Evolutionary conservation across 2,888 invertebrate genomes (phyloP), one percentile per base, ranked within the genome.

Genomic region (Uloborus plumipes): DNA sequence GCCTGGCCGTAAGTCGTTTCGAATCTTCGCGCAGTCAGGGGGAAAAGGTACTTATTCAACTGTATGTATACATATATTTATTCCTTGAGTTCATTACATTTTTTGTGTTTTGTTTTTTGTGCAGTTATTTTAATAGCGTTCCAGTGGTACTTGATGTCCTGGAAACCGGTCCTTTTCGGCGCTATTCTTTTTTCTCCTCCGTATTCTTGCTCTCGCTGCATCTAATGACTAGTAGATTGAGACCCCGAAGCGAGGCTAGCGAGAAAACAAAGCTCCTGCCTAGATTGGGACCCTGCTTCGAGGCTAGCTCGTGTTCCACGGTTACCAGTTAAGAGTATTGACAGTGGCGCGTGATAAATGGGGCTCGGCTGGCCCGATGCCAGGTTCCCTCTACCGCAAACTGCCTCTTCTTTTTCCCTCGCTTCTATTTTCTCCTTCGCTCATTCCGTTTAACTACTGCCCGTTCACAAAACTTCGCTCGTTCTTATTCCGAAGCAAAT

Each of bases 121-220:
- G 79, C 79, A 79, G 79, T 79, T 79, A 79, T 79, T 80, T 80
- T 80, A 80, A 80, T 80, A 80, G 74, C 80, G 80, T 80, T 80
- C 59, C 80, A 80, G 74, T 74, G 80, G 80, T 80, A 80, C 80
- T 80, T 74, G 80, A 74, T 80, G 80, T 73, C 74, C 69, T 74
- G 74, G 74, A 74, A 80, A 80, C 74, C 80, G 74, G 80, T 74
- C 73, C 79, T 73, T 71, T 71, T 55, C 55, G 26, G 61, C 20
- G 26, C 61, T 61, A 61, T 61, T 26, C 18, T 61, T 66, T 47
- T 66, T 66, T 66, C 47, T 65, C 70, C 20, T 22, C 64, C 64
- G 70, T 58, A 39, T 74, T 74, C 64, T 62, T 62, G 64, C 67
- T 62, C 69, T 61, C 67, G 26, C 64, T 64, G 73, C 74, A 61